Percentiles rank a stretch among this genome's conserved stretches.
Conservation (phyloP, 1,140 invertebrate genomes). For the Lanistes nyassanus region DNA sequence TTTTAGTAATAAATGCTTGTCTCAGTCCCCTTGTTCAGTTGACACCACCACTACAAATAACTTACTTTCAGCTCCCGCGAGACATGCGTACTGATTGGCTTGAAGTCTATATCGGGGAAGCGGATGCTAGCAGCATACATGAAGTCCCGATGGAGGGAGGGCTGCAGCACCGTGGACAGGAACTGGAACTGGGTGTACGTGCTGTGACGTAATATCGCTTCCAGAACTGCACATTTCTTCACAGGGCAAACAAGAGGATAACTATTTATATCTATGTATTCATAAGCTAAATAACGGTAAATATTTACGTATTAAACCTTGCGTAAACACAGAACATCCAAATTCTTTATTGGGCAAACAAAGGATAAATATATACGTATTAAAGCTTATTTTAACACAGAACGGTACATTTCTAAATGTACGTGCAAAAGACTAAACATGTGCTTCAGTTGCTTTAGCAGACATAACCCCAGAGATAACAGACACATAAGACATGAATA, state of each 20-base stretch:
- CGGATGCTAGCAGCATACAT: slow-evolving; percentile 58
- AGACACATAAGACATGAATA: no score
- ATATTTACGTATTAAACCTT: background rate
- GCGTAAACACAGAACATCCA: no score
- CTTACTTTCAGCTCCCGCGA: slow-evolving; percentile 58
- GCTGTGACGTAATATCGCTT: slow-evolving; percentile 49
- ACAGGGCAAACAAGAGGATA: slow-evolving; percentile 21
- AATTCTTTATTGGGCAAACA: no score
- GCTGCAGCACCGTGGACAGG: slow-evolving; percentile 61
- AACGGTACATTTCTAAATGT: no score
- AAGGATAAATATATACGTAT: no score
- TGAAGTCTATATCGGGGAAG: slow-evolving; percentile 58
- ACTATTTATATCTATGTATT: background rate
- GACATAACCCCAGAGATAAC: no score
- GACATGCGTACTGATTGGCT: slow-evolving; percentile 61
- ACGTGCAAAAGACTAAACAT: no score
- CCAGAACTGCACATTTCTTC: slow-evolving; percentile 59
- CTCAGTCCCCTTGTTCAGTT: background rate
- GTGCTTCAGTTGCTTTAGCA: no score
- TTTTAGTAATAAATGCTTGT: no score
- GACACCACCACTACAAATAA: background rate
- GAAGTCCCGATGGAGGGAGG: slow-evolving; percentile 61
- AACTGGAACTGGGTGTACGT: slow-evolving; percentile 60
- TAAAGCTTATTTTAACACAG: no score
- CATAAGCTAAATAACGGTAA: background rate